phyloP scores from a whole-genome alignment of 2,113 vertebrate species.

The Acanthisitta chloris region DNA sequence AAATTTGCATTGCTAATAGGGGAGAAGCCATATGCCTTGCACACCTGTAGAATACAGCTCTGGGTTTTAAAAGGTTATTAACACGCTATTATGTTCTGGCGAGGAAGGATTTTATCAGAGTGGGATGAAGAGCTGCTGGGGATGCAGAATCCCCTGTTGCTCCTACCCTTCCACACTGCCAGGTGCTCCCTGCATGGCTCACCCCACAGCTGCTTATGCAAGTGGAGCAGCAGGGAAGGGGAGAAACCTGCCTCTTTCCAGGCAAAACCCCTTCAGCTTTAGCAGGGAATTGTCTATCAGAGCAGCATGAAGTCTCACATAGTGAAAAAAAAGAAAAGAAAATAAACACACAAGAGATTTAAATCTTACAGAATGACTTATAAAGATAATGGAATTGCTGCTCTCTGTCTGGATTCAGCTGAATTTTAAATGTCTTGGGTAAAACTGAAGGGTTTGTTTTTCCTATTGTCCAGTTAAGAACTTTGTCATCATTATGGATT shows the following conservation, averaged over 20 bases:
- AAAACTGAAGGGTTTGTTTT: neutral
- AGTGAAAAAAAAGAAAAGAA: neutral
- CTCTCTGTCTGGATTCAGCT: neutral
- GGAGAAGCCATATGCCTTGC: conserved; percentile 30
- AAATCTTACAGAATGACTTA: neutral
- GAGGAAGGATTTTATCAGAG: neutral
- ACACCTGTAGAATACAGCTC: conserved; percentile 50
- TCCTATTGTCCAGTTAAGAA: neutral
- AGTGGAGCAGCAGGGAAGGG: neutral
- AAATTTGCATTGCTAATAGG: conserved; percentile 66
- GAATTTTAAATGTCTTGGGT: neutral
- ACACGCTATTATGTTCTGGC: neutral
- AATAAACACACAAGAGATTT: neutral
- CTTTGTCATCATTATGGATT: neutral
- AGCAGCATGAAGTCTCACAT: neutral
- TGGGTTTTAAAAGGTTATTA: conserved; percentile 16
- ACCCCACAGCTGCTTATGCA: neutral
- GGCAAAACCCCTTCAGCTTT: neutral
- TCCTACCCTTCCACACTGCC: neutral
- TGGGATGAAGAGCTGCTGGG: neutral
- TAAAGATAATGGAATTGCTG: neutral
- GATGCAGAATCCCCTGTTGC: neutral
- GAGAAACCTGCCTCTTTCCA: neutral
- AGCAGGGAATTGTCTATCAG: neutral
- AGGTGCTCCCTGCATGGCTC: neutral